These are phyloP conservation scores for Aethina tumida DNA, from an alignment of 1,140 invertebrate genomes.

Conservation along the genomic window DNA sequence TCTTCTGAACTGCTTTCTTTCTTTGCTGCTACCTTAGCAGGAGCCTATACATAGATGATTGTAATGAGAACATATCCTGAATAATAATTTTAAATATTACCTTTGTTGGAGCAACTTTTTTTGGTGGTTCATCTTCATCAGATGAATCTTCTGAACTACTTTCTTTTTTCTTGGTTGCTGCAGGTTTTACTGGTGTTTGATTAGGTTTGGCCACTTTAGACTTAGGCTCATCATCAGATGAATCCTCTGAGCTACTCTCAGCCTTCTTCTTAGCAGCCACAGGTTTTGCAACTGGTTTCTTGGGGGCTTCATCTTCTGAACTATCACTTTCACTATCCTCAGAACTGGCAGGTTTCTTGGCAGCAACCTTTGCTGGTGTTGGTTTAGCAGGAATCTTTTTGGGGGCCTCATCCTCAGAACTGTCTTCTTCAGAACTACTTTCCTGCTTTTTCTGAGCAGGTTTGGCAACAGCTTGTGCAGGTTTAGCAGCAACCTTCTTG, in stretches of 20 bases:
- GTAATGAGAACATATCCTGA: not conserved
- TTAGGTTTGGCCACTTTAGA: constrained; percentile 7
- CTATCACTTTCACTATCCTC: too few species aligned
- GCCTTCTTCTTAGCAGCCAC: not conserved
- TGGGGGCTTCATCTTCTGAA: constrained; percentile 1
- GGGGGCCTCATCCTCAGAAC: constrained; percentile 15
- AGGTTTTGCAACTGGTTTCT: not conserved
- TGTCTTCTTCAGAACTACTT: constrained; percentile 16
- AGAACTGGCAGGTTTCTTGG: constrained; percentile 13
- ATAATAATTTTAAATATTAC: not conserved
- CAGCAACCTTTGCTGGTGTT: not conserved
- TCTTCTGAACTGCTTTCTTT: constrained; percentile 33
- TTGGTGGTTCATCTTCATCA: constrained; percentile 12
- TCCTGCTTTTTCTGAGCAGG: constrained; percentile 15
- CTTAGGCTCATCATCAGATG: constrained; percentile 6
- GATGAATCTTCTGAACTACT: constrained; percentile 25
- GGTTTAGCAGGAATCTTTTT: not conserved
- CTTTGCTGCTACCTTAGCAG: constrained; percentile 8
- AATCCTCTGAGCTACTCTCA: constrained; percentile 2
- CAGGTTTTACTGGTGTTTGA: not conserved
- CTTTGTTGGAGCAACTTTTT: constrained; percentile 6
- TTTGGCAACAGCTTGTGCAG: constrained; percentile 2
- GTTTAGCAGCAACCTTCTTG: constrained; percentile 10
- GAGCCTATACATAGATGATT: not conserved
- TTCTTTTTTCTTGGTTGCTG: constrained; percentile 19